These are phyloP conservation scores for Phrynocephalus guinanensis DNA, from an alignment of 2,797 vertebrate species.

Conservation along the genomic window DNA sequence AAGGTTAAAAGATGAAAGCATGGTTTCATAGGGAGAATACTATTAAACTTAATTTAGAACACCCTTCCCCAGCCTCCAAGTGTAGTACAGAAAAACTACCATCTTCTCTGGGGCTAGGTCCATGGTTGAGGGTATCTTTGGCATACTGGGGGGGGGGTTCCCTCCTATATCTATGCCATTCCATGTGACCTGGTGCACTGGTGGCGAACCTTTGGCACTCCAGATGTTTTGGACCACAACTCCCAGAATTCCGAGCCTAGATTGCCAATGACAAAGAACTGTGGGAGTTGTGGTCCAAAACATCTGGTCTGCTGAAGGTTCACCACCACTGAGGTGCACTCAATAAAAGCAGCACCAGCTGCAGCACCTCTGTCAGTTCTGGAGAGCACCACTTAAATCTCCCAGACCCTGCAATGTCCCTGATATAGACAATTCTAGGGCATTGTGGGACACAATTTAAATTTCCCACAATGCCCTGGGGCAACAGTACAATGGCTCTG, in stretches of 20 bases:
- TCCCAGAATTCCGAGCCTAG: too few relatives aligned
- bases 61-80: neutral
- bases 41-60: neutral
- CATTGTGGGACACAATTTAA: neutral
- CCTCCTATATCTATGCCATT: neutral
- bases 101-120: neutral
- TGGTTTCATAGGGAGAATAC: neutral
- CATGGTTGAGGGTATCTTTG: neutral
- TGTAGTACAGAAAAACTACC: neutral
- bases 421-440: neutral
- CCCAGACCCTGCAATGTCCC: too few relatives aligned
- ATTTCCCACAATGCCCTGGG: neutral
- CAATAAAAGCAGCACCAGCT: neutral
- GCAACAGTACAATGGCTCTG: too few relatives aligned
- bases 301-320: too few relatives aligned
- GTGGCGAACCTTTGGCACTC: too few relatives aligned
- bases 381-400: neutral
- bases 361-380: neutral
- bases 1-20: neutral
- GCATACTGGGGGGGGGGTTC: too few relatives aligned
- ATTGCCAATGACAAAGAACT: too few relatives aligned
- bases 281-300: too few relatives aligned
- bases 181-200: neutral
- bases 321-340: too few relatives aligned
- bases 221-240: too few relatives aligned